Base-by-base conservation (phyloP, 2,113 vertebrate genomes). In the Furnarius figulus region DNA sequence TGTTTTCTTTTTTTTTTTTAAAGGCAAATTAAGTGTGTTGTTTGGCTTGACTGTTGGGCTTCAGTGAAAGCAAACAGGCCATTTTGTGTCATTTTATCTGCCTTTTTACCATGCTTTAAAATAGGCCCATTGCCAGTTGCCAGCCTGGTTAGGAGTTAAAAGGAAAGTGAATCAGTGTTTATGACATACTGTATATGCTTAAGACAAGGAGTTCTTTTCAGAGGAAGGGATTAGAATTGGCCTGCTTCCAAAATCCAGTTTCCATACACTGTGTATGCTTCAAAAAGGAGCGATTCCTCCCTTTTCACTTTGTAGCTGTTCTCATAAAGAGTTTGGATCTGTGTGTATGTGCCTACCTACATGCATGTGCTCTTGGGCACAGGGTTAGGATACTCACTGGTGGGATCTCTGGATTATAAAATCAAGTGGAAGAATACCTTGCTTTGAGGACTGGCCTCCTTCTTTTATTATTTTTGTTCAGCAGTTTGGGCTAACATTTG, bases 341-440 rank as follows among this genome's bases (percentile, higher is more conserved):
- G 14, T 58, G 37, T 5, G 0, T 24, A 2, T 25, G 10, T 42
- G 31, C 47, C 42, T 33, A 16, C 0, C 1, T 7, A 28, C 3
- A 22, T 10, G 17, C 14, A 2, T 3, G 23, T 21, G 31, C 19
- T 3, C 3, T 46, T 20, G 33, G 27, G 50, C 19, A 9, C 28
- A 63, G 27, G 3, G 52, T 63, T 68, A 47, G 27, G 44, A 17
- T 35, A 8, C 21, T 70, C n/a, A 31, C 47, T 22, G 27, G 12
- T 44, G 33, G 16, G 28, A 39, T 40, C 10, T 76, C 49, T 50
- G 62, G 10, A 8, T 3, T 65, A 11, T 66, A 35, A 56, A 70
- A 88, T 59, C 12, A 12, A 14, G 9, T 14, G 21, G 70, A 31
- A 56, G 49, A 61, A 68, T 30, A 14, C 18, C 8, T 82, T 58